These are phyloP conservation scores for Mystacides longicornis DNA, from an alignment of 2,888 invertebrate species.

Conservation along the genomic window DNA sequence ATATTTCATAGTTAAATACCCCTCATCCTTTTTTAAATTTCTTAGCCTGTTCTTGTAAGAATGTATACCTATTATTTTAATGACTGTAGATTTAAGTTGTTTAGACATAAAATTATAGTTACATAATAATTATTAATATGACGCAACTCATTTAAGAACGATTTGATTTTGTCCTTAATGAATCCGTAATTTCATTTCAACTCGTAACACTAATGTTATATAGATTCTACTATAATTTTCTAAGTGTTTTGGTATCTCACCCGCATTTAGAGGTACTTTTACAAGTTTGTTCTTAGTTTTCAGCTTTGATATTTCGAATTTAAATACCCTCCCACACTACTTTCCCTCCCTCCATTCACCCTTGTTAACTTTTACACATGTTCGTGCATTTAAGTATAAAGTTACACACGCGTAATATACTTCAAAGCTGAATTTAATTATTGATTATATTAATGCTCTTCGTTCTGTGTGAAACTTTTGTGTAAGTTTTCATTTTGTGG, in stretches of 20 bases:
- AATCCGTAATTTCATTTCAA: too few relatives aligned
- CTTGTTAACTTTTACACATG: slow-evolving; percentile 6
- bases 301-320: slow-evolving; percentile 1
- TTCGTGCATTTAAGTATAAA: slow-evolving; percentile 3
- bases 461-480: not conserved
- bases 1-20: too few relatives aligned
- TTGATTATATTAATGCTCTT: not conserved
- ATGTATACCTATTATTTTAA: too few relatives aligned
- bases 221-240: not conserved
- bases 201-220: not conserved
- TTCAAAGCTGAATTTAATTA: not conserved
- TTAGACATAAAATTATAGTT: too few relatives aligned
- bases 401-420: too few relatives aligned
- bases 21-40: too few relatives aligned
- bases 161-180: too few relatives aligned
- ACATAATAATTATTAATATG: too few relatives aligned
- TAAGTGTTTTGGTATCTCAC: not conserved
- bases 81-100: too few relatives aligned
- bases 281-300: not conserved
- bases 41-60: too few relatives aligned
- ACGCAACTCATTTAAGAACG: too few relatives aligned
- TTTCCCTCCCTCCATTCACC: not conserved
- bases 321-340: not conserved
- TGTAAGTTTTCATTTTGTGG: not conserved
- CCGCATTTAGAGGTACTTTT: not conserved